Evolutionary conservation across 1,140 invertebrate genomes (phyloP).

Genomic region (Monomorium pharaonis): DNA sequence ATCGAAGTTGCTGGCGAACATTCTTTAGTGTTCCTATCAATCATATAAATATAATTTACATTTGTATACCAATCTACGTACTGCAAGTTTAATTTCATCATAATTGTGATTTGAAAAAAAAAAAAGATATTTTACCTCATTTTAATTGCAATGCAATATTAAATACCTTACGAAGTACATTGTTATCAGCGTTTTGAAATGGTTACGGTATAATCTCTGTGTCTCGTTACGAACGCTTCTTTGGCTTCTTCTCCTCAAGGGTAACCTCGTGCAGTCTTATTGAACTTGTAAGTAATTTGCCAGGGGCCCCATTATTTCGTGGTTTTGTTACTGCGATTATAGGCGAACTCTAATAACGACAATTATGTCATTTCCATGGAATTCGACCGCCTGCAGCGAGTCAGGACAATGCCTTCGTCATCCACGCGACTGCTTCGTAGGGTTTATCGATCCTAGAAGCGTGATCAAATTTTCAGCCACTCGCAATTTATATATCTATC

Average conservation of each 20-base stretch:
- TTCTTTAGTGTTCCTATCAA: not conserved
- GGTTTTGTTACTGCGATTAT: constrained; percentile 79
- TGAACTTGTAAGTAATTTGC: constrained; percentile 81
- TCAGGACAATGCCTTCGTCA: constrained; percentile 75
- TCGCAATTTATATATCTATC: not conserved
- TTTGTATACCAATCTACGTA: not conserved
- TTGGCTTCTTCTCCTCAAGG: constrained; percentile 4
- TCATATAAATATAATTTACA: not conserved
- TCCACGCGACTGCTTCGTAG: constrained; percentile 8
- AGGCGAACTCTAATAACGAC: constrained; percentile 82
- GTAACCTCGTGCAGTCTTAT: constrained; percentile 23
- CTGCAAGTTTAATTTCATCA: not conserved
- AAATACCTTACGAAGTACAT: not conserved
- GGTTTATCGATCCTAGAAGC: not conserved
- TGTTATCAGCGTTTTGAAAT: not conserved
- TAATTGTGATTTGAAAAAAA: not conserved
- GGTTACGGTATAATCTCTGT: not conserved
- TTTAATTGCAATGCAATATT: not conserved
- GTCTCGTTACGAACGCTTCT: not conserved
- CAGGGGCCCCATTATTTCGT: constrained; percentile 73
- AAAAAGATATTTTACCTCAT: not conserved
- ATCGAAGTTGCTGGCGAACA: constrained; percentile 31
- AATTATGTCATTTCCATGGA: constrained; percentile 82
- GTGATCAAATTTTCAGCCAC: not conserved
- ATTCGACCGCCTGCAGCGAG: constrained; percentile 76